Conservation (phyloP, 2,797 vertebrate species). For the Falco concolor region DNA sequence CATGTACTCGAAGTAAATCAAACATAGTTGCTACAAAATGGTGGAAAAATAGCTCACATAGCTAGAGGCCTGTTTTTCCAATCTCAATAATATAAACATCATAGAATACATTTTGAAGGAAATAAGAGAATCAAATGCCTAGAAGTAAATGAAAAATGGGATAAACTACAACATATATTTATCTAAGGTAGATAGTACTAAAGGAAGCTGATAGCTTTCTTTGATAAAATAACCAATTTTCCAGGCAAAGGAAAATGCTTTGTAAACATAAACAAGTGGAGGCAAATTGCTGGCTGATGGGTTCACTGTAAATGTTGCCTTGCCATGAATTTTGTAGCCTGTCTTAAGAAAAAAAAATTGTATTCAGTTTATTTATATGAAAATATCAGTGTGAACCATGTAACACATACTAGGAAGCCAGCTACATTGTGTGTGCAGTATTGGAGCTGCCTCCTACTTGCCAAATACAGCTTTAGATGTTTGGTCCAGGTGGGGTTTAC, state of each 20-base stretch:
- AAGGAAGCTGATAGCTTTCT: constrained; percentile 13
- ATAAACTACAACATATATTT: background rate
- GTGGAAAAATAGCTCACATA: fast-evolving
- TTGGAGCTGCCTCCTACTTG: background rate
- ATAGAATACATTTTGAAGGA: background rate
- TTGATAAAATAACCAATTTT: constrained; percentile 39
- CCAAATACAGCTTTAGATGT: background rate
- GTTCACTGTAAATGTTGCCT: background rate
- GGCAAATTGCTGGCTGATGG: background rate
- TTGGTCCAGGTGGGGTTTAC: background rate
- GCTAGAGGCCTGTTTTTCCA: background rate
- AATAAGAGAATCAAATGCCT: background rate
- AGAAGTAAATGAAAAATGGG: constrained; percentile 10
- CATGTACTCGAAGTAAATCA: background rate
- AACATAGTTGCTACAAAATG: background rate
- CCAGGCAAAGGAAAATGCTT: constrained; percentile 31
- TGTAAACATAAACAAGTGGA: constrained; percentile 21
- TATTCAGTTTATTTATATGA: background rate
- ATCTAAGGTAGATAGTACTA: constrained; percentile 19
- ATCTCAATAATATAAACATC: background rate
- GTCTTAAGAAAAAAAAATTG: background rate
- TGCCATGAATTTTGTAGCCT: background rate
- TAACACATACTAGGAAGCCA: background rate
- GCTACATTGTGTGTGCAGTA: fast-evolving
- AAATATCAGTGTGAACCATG: background rate